These are phyloP conservation scores for Stercorarius parasiticus DNA, from an alignment of 2,113 vertebrate species.

Conservation along the genomic window DNA sequence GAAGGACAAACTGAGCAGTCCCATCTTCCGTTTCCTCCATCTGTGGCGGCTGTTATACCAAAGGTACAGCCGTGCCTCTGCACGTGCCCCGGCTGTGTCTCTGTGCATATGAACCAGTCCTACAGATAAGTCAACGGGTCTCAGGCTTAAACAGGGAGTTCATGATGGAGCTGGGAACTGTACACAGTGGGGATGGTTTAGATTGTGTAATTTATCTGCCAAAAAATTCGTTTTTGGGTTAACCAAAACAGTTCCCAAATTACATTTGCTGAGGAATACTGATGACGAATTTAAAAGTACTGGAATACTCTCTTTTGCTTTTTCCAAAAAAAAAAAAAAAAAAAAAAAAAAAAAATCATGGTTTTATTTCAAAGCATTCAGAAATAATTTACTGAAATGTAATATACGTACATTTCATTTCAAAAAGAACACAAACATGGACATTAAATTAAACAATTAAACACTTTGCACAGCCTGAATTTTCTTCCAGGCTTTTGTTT, in stretches of 20 bases:
- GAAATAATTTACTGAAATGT: constrained; percentile 23
- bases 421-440: background rate
- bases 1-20: background rate
- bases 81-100: background rate
- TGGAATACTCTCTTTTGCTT: background rate
- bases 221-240: background rate
- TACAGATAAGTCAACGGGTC: background rate
- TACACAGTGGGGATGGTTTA: background rate
- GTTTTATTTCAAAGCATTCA: background rate
- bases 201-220: background rate
- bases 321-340: constrained; percentile 4
- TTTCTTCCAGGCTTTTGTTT: constrained; percentile 41
- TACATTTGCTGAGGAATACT: background rate
- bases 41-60: background rate
- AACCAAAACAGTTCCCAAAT: background rate
- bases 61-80: background rate
- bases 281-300: background rate
- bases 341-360: background rate
- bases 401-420: background rate
- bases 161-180: background rate
- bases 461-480: background rate
- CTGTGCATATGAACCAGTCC: background rate
- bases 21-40: background rate
- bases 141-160: background rate
- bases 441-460: constrained; percentile 29